These are phyloP conservation scores for Rhinogobio ventralis DNA, from an alignment of 2,797 vertebrate species.

Conservation along the genomic window DNA sequence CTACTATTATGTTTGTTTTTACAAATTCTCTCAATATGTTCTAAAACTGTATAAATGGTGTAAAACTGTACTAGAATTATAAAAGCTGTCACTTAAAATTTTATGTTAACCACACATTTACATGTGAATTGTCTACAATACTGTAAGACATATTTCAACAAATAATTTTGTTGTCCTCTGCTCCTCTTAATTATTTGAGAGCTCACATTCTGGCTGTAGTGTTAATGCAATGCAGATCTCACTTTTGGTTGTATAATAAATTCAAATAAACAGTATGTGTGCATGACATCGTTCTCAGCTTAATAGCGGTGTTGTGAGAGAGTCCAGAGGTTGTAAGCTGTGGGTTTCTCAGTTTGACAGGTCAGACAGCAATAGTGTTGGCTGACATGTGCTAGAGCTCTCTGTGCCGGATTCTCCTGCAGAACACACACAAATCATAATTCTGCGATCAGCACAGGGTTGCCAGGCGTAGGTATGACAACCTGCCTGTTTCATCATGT, in stretches of 20 bases:
- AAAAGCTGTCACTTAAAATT: neutral
- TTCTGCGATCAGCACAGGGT: neutral
- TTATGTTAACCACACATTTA: neutral
- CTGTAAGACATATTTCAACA: neutral
- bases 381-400: constrained; percentile 14
- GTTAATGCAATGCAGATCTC: neutral
- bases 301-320: neutral
- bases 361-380: constrained; percentile 6
- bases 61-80: neutral
- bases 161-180: neutral
- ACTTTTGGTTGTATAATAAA: neutral
- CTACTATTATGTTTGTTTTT: too few relatives aligned
- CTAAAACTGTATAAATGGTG: neutral
- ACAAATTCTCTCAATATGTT: too few relatives aligned
- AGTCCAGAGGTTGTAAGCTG: constrained; percentile 1
- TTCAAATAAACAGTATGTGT: neutral
- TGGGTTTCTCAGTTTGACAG: constrained; percentile 15
- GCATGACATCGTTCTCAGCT: neutral
- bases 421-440: constrained; percentile 1
- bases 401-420: neutral
- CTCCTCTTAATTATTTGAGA: neutral
- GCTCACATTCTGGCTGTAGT: neutral
- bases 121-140: neutral
- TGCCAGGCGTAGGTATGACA: neutral
- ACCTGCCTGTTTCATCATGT: neutral